Base-by-base conservation (phyloP, 2,113 vertebrate species). In the Atractosteus spatula region DNA sequence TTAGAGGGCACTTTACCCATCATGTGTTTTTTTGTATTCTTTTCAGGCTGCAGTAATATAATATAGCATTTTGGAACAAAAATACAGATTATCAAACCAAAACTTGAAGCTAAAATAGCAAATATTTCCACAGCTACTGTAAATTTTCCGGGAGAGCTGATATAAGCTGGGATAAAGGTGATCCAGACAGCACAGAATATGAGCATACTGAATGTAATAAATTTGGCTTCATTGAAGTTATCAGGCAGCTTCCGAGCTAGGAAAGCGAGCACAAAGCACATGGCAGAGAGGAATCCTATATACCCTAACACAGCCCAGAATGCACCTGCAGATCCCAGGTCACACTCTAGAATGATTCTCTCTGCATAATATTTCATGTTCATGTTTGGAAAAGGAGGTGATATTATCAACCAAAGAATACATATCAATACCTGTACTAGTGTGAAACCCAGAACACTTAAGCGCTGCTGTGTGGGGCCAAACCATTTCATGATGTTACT, bases 101-200 rank as follows among this genome's bases (percentile, higher is more conserved):
- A 65, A 43, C 62, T 65, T 17, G 62, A 65, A 41, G 62, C n/a
- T 29, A 41, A 41, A 65, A 65, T 65, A 41, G 62, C 62, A 65
- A 65, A 65, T 65, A 65, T 65, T 12, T 65, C 62, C 17, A 65
- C 62, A 7, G 62, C 62, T 41, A 65, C 62, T 41, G 62, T 65
- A 29, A 17, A 65, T 12, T 65, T 65, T 29, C 62, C 62, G 10
- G 62, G 62, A 29, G 62, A 65, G 17, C 62, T 65, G 8, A 65
- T 29, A 65, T 65, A 65, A 65, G 62, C 62, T 12, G 62, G 62
- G 17, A 65, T 65, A 10, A 65, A 65, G 10, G 62, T 65, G n/a
- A 65, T 65, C 62, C 62, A 65, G 10, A 65, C 62, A 2, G 62
- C 62, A 65, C 62, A 65, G 41, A 65, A 65, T 65, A 65, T 65